phyloP scores from a whole-genome alignment of 2,113 vertebrate species.

The Neopipo cinnamomea region DNA sequence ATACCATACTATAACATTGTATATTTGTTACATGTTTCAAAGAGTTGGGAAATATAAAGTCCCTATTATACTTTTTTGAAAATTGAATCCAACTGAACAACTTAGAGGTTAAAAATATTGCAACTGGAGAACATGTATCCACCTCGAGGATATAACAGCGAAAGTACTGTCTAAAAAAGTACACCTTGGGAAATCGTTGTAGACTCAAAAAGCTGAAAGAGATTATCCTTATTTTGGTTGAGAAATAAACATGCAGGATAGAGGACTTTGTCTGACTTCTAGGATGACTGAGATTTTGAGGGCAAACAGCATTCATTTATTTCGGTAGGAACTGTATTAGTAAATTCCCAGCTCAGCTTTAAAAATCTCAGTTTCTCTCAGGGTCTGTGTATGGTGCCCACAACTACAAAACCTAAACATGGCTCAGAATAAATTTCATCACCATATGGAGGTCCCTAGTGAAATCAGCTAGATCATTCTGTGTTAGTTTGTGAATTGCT shows the following conservation, averaged over 20 bases:
- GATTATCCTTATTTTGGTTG: neutral
- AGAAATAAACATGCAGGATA: neutral
- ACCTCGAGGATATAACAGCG: neutral
- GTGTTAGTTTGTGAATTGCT: conserved; percentile 51
- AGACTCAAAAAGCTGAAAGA: neutral
- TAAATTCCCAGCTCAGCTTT: conserved; percentile 30
- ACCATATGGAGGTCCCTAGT: conserved; percentile 64
- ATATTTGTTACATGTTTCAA: neutral
- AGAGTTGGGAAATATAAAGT: neutral
- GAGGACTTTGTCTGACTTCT: neutral
- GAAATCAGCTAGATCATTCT: conserved; percentile 65
- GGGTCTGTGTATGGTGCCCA: conserved; percentile 17
- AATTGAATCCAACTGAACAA: neutral
- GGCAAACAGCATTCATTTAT: conserved; percentile 6
- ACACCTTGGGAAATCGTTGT: neutral
- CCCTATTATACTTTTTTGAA: neutral
- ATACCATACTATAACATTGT: neutral
- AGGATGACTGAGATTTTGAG: neutral
- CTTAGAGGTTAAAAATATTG: neutral
- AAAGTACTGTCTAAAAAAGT: neutral
- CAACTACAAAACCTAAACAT: conserved; percentile 56
- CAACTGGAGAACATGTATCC: neutral
- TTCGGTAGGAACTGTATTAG: neutral
- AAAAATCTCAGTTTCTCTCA: conserved; percentile 7
- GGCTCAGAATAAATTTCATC: conserved; percentile 65